A percentile compares a stretch with the other conserved stretches of the same genome.
Evolutionary conservation across 1,140 invertebrate genomes (phyloP).

Genomic region (Bombus waltoni): DNA sequence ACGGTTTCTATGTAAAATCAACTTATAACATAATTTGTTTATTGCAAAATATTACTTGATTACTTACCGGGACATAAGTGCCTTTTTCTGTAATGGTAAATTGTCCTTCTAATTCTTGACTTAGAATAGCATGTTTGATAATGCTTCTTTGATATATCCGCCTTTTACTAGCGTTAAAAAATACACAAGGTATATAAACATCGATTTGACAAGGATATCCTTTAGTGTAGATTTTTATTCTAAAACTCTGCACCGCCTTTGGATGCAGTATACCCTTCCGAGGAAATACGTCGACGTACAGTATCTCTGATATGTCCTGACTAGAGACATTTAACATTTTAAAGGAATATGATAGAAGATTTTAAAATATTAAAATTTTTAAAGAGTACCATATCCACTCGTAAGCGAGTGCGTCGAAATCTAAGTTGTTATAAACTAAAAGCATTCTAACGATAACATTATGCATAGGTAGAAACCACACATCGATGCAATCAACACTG

Average conservation of each 20-base stretch:
- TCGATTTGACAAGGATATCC: constrained; percentile 62
- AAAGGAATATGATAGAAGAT: not conserved
- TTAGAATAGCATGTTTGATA: constrained; percentile 47
- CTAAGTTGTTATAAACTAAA: constrained; percentile 69
- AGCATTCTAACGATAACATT: constrained; percentile 63
- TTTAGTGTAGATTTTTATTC: constrained; percentile 54
- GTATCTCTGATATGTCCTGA: constrained; percentile 53
- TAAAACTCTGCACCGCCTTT: constrained; percentile 64
- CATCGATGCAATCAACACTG: constrained; percentile 56
- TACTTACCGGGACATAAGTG: constrained; percentile 62
- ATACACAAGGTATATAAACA: constrained; percentile 68
- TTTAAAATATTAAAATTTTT: not conserved
- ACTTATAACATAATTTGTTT: constrained; percentile 7
- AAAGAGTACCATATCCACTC: constrained; percentile 69
- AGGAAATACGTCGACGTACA: constrained; percentile 65
- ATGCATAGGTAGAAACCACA: constrained; percentile 49
- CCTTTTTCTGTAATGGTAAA: constrained; percentile 75
- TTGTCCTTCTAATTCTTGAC: constrained; percentile 60
- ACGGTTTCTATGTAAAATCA: constrained; percentile 50
- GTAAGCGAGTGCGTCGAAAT: constrained; percentile 68
- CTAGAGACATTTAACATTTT: constrained; percentile 42
- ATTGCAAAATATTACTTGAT: constrained; percentile 15
- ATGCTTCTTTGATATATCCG: constrained; percentile 64
- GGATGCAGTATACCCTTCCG: constrained; percentile 69
- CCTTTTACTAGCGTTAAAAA: constrained; percentile 69